Percentiles rank a stretch among this genome's conserved stretches.
These are phyloP conservation scores for Brachionus manjavacas DNA, from an alignment of 1,140 invertebrate genomes.

Conservation along the genomic window DNA sequence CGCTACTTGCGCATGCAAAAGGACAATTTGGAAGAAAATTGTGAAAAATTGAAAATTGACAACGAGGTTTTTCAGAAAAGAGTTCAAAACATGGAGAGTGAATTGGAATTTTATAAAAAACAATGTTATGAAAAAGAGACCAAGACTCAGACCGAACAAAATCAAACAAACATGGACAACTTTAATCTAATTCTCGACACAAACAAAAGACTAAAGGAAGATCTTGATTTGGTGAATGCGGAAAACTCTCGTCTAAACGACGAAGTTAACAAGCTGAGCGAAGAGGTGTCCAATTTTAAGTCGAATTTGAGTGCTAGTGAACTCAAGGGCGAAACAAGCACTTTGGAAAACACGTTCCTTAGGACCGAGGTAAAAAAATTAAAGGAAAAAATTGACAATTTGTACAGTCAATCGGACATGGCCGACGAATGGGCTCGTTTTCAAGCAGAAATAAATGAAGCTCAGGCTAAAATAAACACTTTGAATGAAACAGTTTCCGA, in stretches of 20 bases:
- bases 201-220: conserved; percentile 32
- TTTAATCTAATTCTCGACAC: conserved; percentile 22
- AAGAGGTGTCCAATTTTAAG: not conserved
- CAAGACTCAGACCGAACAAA: not conserved
- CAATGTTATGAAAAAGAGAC: not conserved
- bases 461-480: not conserved
- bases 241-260: conserved; percentile 29
- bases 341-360: not conserved
- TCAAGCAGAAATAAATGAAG: conserved; percentile 2
- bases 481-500: not conserved
- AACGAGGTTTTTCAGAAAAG: conserved; percentile 1
- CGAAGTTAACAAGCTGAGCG: conserved; percentile 10
- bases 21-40: conserved; percentile 36
- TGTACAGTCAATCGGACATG: conserved; percentile 8
- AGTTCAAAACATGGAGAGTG: not conserved
- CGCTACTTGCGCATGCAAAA: conserved; percentile 35
- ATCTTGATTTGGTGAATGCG: not conserved
- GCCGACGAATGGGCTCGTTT: conserved; percentile 12
- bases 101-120: conserved; percentile 20
- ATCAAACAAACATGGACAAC: not conserved
- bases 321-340: not conserved
- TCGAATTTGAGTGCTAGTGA: conserved; percentile 21
- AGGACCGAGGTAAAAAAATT: conserved; percentile 38
- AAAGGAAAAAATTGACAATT: conserved; percentile 33
- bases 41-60: conserved; percentile 1